phyloP scores from a whole-genome alignment of 2,113 vertebrate species.

The Sphaerodactylus townsendi region DNA sequence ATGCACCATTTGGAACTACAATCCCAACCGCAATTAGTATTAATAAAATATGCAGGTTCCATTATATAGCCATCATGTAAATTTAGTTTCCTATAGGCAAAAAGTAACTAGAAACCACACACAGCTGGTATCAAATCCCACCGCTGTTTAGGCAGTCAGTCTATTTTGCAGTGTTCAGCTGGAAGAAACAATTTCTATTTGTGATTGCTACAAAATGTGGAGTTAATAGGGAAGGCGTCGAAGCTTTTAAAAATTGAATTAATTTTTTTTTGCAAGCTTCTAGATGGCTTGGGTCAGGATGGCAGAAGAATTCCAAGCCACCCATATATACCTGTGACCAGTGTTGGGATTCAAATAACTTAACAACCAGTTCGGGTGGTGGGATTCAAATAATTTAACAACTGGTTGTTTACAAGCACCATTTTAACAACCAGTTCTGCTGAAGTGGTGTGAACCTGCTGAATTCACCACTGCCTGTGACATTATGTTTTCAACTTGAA shows the following conservation, averaged over 20 bases:
- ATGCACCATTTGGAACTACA: slow-evolving; percentile 61
- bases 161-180: slow-evolving; percentile 11
- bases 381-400: too few species aligned
- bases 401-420: too few species aligned
- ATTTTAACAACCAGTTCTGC: too few species aligned
- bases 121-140: slow-evolving; percentile 1
- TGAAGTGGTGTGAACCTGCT: too few species aligned
- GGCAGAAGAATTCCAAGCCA: too few species aligned
- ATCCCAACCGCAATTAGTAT: slow-evolving; percentile 58
- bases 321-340: too few species aligned
- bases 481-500: too few species aligned
- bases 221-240: background rate
- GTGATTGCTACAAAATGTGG: background rate
- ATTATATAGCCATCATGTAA: slow-evolving; percentile 50
- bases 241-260: background rate
- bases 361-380: too few species aligned
- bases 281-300: too few species aligned
- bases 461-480: too few species aligned
- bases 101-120: slow-evolving; percentile 58
- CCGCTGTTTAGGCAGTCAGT: background rate
- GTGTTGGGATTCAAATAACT: too few species aligned
- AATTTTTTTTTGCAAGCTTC: background rate
- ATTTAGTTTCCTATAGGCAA: slow-evolving; percentile 64
- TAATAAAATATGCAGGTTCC: slow-evolving; percentile 58
- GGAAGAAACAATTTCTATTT: background rate